These are phyloP conservation scores for Empis stercorea DNA, from an alignment of 2,888 invertebrate species.

Conservation along the genomic window DNA sequence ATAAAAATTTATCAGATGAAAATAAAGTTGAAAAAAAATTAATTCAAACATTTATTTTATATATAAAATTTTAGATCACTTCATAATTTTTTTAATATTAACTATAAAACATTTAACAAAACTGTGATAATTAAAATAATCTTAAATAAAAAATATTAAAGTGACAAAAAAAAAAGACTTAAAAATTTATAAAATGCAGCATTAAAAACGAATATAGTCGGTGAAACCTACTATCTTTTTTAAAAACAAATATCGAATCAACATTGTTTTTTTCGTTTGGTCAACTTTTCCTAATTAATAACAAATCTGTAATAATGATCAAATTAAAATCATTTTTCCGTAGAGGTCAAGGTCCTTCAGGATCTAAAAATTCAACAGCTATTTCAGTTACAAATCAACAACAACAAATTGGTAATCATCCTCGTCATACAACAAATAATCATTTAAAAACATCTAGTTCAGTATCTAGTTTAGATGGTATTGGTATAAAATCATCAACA, in stretches of 20 bases:
- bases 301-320: constrained; percentile 58
- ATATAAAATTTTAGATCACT: no score
- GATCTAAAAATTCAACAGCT: constrained; percentile 19
- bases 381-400: constrained; percentile 13
- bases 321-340: constrained; percentile 86
- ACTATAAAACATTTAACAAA: no score
- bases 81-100: no score
- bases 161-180: background rate
- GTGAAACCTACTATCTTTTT: background rate
- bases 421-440: constrained; percentile 5
- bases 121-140: no score
- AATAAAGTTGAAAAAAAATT: no score
- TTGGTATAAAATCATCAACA: constrained; percentile 33
- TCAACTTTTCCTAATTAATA: background rate
- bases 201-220: background rate
- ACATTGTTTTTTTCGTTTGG: no score
- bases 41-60: no score
- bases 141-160: no score
- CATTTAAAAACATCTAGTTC: constrained; percentile 48
- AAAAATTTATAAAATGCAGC: background rate
- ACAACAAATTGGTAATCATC: constrained; percentile 11
- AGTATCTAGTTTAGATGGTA: constrained; percentile 50
- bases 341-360: constrained; percentile 57
- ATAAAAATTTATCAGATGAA: no score
- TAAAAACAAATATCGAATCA: no score